Base-by-base conservation (phyloP, 2,888 invertebrate genomes). In the Tenthredo distinguenda region DNA sequence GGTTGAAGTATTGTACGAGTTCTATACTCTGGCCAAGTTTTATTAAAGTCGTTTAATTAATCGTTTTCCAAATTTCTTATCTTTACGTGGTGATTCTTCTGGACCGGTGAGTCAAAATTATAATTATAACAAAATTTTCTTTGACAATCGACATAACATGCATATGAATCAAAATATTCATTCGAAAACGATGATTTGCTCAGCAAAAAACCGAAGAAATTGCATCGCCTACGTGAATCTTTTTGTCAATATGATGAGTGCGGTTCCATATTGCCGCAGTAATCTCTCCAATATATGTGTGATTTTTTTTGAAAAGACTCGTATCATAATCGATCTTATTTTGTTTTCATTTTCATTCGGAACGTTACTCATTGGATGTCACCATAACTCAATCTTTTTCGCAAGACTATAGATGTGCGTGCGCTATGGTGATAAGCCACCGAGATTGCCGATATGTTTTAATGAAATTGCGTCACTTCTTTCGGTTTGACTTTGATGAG, bases 341-440 rank as follows among this genome's bases (percentile, higher is more conserved):
- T 68, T 34, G 37, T 47, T 76, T 21, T 74, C 31, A 7, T n/a
- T 47, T 37, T 18, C 40, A 72, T 37, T 6, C 4, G 0, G 9
- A 74, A 74, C 26, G n/a, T 43, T 43, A 47, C 7, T 15, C 3
- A 26, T 47, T 50, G 1, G 9, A 31, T 47, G 34, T 55, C 9
- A 15, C n/a, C 26, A 18, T 77, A 21, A 55, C 15, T 18, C 3
- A 34, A 68, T 68, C 12, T 68, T 31, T 68, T 18, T 68, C 34
- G 26, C 18, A 34, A 68, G 21, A 34, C 34, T 34, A 68, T 18
- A 26, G 6, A 34, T 55, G 34, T 18, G 50, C 15, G 18, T 50
- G 18, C 55, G 18, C 47, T 50, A 50, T 37, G 76, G 76, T 50
- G 76, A 76, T 50, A 77, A 77, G 50, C 55, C 26, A n/a, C 18